Conservation (phyloP, 2,113 vertebrate species). For the Xenopus tropicalis region DNA sequence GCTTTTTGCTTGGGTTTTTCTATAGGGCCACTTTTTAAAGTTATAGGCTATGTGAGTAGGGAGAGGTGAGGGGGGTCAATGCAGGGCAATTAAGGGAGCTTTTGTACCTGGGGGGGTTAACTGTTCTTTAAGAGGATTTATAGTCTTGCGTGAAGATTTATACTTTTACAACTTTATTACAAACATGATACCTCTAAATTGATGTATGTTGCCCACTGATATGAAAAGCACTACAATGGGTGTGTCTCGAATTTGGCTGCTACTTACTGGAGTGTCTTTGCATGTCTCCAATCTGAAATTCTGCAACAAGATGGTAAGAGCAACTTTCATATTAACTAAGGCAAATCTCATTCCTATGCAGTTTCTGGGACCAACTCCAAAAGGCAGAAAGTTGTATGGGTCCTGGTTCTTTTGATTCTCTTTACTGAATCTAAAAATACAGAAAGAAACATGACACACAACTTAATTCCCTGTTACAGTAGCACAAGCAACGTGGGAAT, state of each 20-base stretch:
- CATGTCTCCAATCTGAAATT: constrained; percentile 69
- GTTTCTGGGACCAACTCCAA: constrained; percentile 78
- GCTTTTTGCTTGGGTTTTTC: no score
- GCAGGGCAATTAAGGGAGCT: no score
- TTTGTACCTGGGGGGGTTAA: no score
- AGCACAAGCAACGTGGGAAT: no score
- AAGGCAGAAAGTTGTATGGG: constrained; percentile 71
- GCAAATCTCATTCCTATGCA: constrained; percentile 83
- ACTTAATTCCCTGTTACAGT: no score
- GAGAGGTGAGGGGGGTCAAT: no score
- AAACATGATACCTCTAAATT: no score
- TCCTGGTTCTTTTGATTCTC: constrained; percentile 65
- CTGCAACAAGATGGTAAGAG: constrained; percentile 62
- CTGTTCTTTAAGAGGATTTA: no score
- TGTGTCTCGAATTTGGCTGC: fast-evolving
- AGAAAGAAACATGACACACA: neutral
- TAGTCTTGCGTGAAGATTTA: neutral
- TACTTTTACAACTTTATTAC: no score
- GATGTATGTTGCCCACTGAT: no score
- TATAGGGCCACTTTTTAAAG: no score
- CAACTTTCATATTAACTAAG: constrained; percentile 68
- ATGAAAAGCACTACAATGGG: neutral
- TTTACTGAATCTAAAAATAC: constrained; percentile 70
- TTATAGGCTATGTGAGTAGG: no score
- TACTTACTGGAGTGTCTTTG: constrained; percentile 76